Evolutionary conservation across 2,797 vertebrate species (phyloP).

Genomic region (Myoxocephalus aenaeus): DNA sequence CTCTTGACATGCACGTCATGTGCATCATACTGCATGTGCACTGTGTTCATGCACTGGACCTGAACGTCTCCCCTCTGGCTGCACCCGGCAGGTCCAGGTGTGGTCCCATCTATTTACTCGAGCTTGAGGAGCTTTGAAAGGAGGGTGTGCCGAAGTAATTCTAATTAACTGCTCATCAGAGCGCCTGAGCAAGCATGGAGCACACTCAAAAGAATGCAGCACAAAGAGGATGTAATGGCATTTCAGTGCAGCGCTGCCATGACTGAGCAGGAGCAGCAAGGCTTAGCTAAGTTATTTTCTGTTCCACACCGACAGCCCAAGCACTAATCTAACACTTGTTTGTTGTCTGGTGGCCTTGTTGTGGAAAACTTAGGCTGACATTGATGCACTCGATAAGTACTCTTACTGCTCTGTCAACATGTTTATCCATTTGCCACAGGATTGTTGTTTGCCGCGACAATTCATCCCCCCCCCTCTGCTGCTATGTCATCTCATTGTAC

Average conservation of each 20-base stretch:
- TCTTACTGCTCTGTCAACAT: conserved; percentile 23
- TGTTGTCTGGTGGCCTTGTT: conserved; percentile 1
- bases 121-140: background rate
- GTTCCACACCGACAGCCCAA: background rate
- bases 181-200: background rate
- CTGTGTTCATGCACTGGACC: background rate
- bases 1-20: conserved; percentile 6
- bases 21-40: conserved; percentile 10
- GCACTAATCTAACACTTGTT: conserved; percentile 10
- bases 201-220: background rate
- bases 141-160: background rate
- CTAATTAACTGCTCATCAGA: conserved; percentile 2
- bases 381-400: conserved; percentile 10
- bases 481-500: conserved; percentile 13
- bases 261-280: background rate
- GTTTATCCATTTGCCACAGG: conserved; percentile 16
- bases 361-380: conserved; percentile 13
- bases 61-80: background rate
- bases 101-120: background rate
- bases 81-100: background rate
- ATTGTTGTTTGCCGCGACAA: conserved; percentile 4
- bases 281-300: background rate
- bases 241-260: background rate
- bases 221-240: background rate
- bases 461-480: conserved; percentile 6